Evolutionary conservation across 2,113 vertebrate species (phyloP).

Genomic region (Nannospalax galili): DNA sequence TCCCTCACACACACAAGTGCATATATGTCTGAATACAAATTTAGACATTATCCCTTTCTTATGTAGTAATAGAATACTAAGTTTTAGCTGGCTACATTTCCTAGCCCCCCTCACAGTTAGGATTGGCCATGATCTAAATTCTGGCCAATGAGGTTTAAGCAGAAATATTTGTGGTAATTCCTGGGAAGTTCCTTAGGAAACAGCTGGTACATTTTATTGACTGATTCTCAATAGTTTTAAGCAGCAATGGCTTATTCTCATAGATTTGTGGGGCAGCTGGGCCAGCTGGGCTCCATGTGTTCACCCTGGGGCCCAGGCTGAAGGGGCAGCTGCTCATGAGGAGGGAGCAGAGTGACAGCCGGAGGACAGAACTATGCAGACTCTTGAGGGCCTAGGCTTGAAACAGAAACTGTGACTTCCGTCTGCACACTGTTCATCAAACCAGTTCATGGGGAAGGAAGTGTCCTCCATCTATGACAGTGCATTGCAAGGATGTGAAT

Average conservation of each 20-base stretch:
- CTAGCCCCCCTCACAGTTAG: not conserved
- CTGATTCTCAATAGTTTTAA: slow-evolving; percentile 28
- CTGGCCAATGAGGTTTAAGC: not conserved
- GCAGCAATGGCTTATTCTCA: not conserved
- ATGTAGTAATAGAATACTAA: not conserved
- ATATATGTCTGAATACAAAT: not conserved
- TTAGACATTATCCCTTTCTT: not conserved
- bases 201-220: not conserved
- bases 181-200: slow-evolving; percentile 34
- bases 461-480: not conserved
- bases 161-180: slow-evolving; percentile 12
- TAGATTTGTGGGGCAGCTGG: not conserved
- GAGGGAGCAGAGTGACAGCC: not conserved
- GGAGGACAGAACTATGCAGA: not conserved
- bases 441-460: not conserved
- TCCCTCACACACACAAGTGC: not conserved
- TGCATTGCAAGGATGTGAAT: not conserved
- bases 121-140: slow-evolving; percentile 20
- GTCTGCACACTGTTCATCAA: not conserved
- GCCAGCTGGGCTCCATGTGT: not conserved
- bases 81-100: not conserved
- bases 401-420: not conserved
- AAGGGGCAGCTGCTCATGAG: not conserved
- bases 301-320: not conserved
- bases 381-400: not conserved